Conservation (phyloP, 2,113 vertebrate species). For the Leptobrachium ailaonicum region DNA sequence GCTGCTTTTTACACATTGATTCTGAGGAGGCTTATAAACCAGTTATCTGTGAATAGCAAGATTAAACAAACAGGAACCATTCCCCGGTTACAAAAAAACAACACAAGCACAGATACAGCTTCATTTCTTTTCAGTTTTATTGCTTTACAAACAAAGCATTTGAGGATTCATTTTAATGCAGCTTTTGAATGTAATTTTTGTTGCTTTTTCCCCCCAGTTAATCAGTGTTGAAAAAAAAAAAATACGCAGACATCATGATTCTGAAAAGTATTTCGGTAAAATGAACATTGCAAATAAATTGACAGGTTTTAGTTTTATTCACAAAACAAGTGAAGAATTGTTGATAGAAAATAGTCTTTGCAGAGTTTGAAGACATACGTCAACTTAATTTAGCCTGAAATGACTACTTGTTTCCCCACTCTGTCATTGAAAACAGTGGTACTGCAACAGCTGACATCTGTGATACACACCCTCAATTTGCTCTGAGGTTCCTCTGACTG, state of each 20-base stretch:
- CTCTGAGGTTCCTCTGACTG: too few species aligned
- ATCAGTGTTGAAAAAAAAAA: not conserved
- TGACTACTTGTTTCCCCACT: too few species aligned
- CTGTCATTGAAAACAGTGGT: too few species aligned
- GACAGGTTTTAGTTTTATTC: not conserved
- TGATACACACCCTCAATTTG: too few species aligned
- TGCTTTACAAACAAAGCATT: slow-evolving; percentile 30
- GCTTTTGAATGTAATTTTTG: not conserved
- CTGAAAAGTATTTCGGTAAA: not conserved
- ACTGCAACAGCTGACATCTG: too few species aligned
- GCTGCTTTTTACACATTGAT: not conserved
- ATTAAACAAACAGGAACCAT: not conserved
- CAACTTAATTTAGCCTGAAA: too few species aligned
- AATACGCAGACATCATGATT: not conserved
- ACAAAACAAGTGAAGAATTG: too few species aligned
- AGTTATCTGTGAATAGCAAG: not conserved
- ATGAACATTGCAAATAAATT: not conserved
- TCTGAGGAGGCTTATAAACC: not conserved
- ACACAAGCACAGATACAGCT: slow-evolving; percentile 1
- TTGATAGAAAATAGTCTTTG: too few species aligned
- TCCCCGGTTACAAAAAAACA: not conserved
- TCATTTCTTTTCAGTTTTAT: slow-evolving; percentile 11
- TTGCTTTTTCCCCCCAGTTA: not conserved
- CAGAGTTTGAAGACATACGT: too few species aligned
- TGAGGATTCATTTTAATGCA: slow-evolving; percentile 3